Evolutionary conservation across 2,888 invertebrate species (phyloP), one percentile per base, ranked within the genome.

Genomic region (Salticus scenicus): DNA sequence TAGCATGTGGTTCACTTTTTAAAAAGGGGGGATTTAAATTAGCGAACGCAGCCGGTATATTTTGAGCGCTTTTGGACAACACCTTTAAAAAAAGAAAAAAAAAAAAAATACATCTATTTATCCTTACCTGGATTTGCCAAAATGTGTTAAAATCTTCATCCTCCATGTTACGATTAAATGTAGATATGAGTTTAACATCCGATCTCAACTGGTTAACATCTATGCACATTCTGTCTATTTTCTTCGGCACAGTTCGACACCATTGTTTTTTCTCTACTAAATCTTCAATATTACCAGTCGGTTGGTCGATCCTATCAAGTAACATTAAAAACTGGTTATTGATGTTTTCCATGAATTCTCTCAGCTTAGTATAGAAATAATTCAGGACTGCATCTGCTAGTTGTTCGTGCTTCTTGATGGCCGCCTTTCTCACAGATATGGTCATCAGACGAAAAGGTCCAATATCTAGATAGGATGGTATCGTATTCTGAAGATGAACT

Each of bases 241-340:
- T 77, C n/a, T 57, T 76, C 1, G 83, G 83, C 10, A 76, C 77
- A 4, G 71, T 51, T 5, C 76, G 31, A 28, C 83, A 72, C 83
- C 83, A 83, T 8, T 30, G 27, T 10, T 83, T 83, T 17, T 77
- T 83, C 12, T 83, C 77, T n/a, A 83, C 20, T 37, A 83, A 20
- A 17, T 83, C 83, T 14, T 83, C 83, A 0, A 83, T 83, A 20
- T 83, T 83, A 0, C 83, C 83, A 0, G 83, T 83, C 10, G 64
- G 20, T 33, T 76, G 83, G 0, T 76, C 77, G 0, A 83, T 77
- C 24, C 72, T 72, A 67, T 83, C 83, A 1, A 77, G 2, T 24
- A 83, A 28, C 1, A 83, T 64, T 4, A 83, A 71, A 28, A 83
- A 83, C 66, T 77, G 66, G 2, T 83, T 75, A 12, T 76, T 71